Base-by-base conservation (phyloP, 2,888 invertebrate genomes). In the Stenodera caucasica region DNA sequence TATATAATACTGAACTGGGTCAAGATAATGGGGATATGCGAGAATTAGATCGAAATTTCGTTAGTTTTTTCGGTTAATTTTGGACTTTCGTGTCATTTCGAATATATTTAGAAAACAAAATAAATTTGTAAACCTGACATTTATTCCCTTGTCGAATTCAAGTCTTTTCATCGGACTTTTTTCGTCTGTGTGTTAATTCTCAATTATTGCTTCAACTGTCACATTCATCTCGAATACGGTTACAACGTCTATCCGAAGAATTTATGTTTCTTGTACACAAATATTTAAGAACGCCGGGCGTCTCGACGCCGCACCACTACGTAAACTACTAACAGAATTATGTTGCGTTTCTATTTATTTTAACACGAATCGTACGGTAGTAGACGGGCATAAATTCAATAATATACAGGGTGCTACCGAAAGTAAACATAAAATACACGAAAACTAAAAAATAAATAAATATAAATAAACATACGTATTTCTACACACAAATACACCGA, bases 211-310 rank as follows among this genome's bases (percentile, higher is more conserved):
- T 12, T n/a, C 52, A 52, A 32, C 52, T 45, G 45, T 45, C 45
- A 45, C 45, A 45, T 45, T 45, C 21, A 45, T 45, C 45, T 45
- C 11, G 18, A 15, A 15, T 18, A 33, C 18, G 6, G 52, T 52
- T 33, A 51, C 52, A 12, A 21, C 18, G 12, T 49, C 18, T 49
- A 33, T 49, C 14, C 35, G 8, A 32, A 51, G 30, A 21, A 35
- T 32, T 57, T 53, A 35, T 57, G 15, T 49, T 30, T 32, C 23
- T 21, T 32, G 21, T 51, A 49, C 49, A 33, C 33, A 60, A 66
- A 60, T 40, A 61, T 53, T 58, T 55, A 32, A 37, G 29, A 69
- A 69, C 70, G 68, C 60, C 59, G 49, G 60, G 69, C 70, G 70
- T 70, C 70, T 60, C 61, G 57, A 64, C 69, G 67, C 68, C 53